Evolutionary conservation across 2,888 invertebrate genomes (phyloP).

Genomic region (Eristalinus sepulchralis): DNA sequence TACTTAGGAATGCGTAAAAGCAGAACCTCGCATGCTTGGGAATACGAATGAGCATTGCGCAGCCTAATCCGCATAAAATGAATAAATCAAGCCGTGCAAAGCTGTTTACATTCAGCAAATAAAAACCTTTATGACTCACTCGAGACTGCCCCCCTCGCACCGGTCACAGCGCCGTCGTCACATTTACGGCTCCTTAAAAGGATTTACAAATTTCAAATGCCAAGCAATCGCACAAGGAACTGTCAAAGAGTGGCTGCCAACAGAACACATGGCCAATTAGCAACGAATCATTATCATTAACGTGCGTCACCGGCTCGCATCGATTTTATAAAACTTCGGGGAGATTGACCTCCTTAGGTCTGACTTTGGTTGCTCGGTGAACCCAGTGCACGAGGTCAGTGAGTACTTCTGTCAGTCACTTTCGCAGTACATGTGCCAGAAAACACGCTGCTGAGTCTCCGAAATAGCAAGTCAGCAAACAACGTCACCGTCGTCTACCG

Average conservation of each 20-base stretch:
- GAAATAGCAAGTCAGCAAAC: neutral
- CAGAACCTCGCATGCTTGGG: neutral
- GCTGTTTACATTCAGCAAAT: neutral
- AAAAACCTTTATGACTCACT: neutral
- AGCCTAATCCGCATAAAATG: neutral
- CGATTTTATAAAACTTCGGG: neutral
- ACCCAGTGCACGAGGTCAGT: neutral
- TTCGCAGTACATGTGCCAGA: neutral
- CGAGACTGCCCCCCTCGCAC: neutral
- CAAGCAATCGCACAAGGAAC: neutral
- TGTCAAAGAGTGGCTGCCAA: neutral
- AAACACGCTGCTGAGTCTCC: neutral
- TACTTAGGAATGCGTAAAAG: neutral
- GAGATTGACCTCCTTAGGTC: neutral
- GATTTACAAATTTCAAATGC: neutral
- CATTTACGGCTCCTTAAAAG: neutral
- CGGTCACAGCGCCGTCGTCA: no score
- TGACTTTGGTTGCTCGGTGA: neutral
- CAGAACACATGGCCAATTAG: neutral
- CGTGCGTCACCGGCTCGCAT: neutral
- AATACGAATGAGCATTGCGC: neutral
- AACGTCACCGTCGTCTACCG: neutral
- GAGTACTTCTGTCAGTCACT: neutral
- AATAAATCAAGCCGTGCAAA: neutral
- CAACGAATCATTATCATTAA: neutral